Base-by-base conservation (phyloP, 2,113 vertebrate species). In the Sceloporus tristichus region DNA sequence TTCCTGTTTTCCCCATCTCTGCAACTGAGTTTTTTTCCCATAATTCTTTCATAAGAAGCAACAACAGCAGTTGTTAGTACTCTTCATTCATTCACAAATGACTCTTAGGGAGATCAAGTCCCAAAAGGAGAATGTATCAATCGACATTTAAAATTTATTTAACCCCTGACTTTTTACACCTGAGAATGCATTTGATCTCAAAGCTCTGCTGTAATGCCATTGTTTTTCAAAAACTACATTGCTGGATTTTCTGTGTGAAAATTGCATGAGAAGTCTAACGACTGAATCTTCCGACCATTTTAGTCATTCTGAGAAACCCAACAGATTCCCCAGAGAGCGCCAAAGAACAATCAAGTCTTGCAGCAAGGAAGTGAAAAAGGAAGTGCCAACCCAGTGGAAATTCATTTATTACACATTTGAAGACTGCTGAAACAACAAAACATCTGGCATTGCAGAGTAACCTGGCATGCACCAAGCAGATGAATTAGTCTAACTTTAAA, bases 311-410 rank as follows among this genome's bases (percentile, higher is more conserved):
- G 78, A 95, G 88, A 95, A 94, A 93, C 89, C 82, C 90, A 54
- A 91, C 54, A 87, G 89, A 91, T 89, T 95, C 95, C 93, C 86
- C 0, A 53, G 95, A 90, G 96, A 91, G 68, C 82, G 77, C 80
- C 91, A 92, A 93, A 93, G 94, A 96, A 97, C 96, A 96, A 96
- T 95, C 92, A 90, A 91, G 93, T 84, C 79, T 91, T 94, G 90
- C 87, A 95, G 93, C 95, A 96, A 88, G 96, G 96, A 97, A 96
- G 94, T 94, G 94, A 96, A 94, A 88, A 95, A 95, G 96, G 96
- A 97, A 97, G 93, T 95, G 91, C 95, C 93, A 96, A 92, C 95
- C 95, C 96, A 96, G 87, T 96, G 95, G 95, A 96, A 96, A 96
- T 94, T 93, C 94, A 95, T 97, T 96, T 95, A 94, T 94, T 96